phyloP scores from a whole-genome alignment of 2,888 invertebrate genomes.

The Elegia similella region DNA sequence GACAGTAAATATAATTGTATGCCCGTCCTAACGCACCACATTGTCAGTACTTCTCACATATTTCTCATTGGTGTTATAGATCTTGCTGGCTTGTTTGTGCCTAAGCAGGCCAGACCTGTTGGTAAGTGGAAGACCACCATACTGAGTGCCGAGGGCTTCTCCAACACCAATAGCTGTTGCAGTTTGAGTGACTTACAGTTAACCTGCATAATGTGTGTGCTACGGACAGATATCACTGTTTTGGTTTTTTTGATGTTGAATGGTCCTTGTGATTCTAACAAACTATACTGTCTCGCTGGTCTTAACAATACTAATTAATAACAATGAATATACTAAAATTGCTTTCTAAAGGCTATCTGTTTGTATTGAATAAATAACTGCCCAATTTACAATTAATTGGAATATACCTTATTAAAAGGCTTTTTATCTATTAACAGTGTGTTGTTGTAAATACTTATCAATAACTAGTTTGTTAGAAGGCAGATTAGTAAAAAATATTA shows the following conservation, averaged over 20 bases:
- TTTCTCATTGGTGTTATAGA: slow-evolving; percentile 85
- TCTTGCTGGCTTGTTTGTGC: slow-evolving; percentile 89
- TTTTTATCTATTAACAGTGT: neutral
- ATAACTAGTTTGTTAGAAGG: neutral
- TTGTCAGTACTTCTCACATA: slow-evolving; percentile 68
- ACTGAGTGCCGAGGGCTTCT: slow-evolving; percentile 68
- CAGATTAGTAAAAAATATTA: neutral
- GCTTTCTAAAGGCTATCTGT: neutral
- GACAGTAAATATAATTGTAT: slow-evolving; percentile 57
- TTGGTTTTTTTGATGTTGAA: slow-evolving; percentile 72
- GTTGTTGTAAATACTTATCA: neutral
- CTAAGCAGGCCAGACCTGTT: slow-evolving; percentile 88
- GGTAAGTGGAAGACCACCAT: slow-evolving; percentile 82
- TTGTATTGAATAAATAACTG: neutral
- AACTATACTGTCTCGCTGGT: slow-evolving; percentile 31
- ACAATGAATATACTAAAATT: slow-evolving; percentile 7
- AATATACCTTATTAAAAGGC: neutral
- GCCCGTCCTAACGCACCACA: slow-evolving; percentile 73
- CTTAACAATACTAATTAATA: slow-evolving; percentile 41
- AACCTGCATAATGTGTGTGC: slow-evolving; percentile 79
- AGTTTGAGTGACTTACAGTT: slow-evolving; percentile 68
- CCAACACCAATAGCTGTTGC: slow-evolving; percentile 69
- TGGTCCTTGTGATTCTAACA: slow-evolving; percentile 82
- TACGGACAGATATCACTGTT: slow-evolving; percentile 61
- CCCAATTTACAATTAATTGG: neutral